Percentiles rank a stretch among this genome's conserved stretches.
Conservation (phyloP, 2,888 invertebrate genomes). For the Calliphora vomitoria region DNA sequence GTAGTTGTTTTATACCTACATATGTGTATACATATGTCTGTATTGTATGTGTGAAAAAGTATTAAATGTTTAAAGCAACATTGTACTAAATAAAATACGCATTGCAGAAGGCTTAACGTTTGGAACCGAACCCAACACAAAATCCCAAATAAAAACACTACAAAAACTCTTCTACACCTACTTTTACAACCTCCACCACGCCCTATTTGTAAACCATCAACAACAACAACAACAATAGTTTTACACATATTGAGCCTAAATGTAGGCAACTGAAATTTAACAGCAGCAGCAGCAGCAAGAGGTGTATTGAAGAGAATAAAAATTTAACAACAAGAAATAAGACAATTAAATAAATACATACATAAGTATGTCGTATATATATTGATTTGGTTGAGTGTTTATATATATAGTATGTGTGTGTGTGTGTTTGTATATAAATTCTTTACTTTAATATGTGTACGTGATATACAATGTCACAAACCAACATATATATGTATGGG, state of each 20-base stretch:
- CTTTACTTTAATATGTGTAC: conserved; percentile 50
- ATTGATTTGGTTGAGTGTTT: conserved; percentile 40
- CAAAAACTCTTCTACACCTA: not conserved
- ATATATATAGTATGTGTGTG: not conserved
- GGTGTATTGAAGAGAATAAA: conserved; percentile 75
- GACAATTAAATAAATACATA: conserved; percentile 80
- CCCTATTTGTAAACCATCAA: not conserved
- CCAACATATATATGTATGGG: conserved; percentile 22
- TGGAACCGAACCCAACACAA: conserved; percentile 28
- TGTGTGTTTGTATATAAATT: conserved; percentile 2
- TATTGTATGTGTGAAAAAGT: conserved; percentile 7
- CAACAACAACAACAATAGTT: conserved; percentile 17
- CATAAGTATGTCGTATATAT: conserved; percentile 21
- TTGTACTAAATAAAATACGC: conserved; percentile 59
- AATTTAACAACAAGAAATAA: conserved; percentile 67
- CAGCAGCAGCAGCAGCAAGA: not conserved
- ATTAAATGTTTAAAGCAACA: conserved; percentile 62
- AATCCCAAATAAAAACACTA: conserved; percentile 16
- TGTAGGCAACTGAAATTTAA: conserved; percentile 80
- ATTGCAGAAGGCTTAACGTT: conserved; percentile 69
- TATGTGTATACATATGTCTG: not conserved
- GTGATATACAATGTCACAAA: conserved; percentile 32
- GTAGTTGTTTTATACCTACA: not conserved
- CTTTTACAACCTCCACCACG: not conserved
- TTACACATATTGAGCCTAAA: conserved; percentile 75